Evolutionary conservation across 2,888 invertebrate species (phyloP).

Genomic region (Cheilosia grossa): DNA sequence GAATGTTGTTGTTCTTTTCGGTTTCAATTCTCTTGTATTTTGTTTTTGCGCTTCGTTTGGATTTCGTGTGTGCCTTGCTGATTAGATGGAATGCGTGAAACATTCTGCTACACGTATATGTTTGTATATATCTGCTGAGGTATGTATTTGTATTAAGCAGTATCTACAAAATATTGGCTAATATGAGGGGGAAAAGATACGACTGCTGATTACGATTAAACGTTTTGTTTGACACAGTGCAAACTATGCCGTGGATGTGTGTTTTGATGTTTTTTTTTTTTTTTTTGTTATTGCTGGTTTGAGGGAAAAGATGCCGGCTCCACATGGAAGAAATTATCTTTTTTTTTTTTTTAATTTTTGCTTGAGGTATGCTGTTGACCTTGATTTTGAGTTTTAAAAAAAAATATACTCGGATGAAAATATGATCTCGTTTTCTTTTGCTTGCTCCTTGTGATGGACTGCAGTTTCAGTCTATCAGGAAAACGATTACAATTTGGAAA

Average conservation of each 20-base stretch:
- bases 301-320: constrained; percentile 22
- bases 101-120: constrained; percentile 25
- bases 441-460: too few relatives aligned
- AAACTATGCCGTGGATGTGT: constrained; percentile 1
- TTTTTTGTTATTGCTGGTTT: not conserved
- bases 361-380: constrained; percentile 26
- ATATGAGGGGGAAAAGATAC: constrained; percentile 16
- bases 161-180: constrained; percentile 26
- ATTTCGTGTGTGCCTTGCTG: constrained; percentile 52
- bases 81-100: constrained; percentile 62
- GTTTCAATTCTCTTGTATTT: constrained; percentile 10
- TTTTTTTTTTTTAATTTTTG: not conserved
- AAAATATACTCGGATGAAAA: too few relatives aligned
- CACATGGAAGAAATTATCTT: constrained; percentile 7
- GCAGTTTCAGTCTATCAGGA: too few relatives aligned
- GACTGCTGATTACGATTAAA: constrained; percentile 2
- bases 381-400: constrained; percentile 25
- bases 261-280: not conserved
- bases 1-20: constrained; percentile 55
- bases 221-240: constrained; percentile 2
- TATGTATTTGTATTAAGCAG: constrained; percentile 11
- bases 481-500: too few relatives aligned
- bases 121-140: not conserved
- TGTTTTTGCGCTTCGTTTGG: constrained; percentile 1
- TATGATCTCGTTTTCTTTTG: too few relatives aligned